Conservation (phyloP, 2,797 vertebrate genomes). For the Gambelia wislizenii region DNA sequence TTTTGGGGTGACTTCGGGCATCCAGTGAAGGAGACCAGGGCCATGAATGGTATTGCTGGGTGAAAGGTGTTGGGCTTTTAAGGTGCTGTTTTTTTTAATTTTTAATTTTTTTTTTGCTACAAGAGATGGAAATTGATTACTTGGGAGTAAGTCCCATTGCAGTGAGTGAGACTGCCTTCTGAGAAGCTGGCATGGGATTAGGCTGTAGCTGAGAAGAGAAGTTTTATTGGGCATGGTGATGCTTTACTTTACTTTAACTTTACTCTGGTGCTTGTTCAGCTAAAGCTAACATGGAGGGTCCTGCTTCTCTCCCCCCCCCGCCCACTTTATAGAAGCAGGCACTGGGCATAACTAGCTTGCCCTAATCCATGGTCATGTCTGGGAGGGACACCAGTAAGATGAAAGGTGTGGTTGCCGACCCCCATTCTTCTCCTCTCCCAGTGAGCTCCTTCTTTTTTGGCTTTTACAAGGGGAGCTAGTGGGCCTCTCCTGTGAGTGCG, state of each 20-base stretch:
- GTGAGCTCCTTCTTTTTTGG: rapidly evolving
- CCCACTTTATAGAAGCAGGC: slow-evolving; percentile 26
- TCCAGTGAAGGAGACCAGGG: too few species aligned
- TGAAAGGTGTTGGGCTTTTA: background rate
- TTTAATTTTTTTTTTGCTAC: too few species aligned
- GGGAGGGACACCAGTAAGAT: rapidly evolving
- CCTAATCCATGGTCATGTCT: background rate
- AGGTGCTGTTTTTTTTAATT: background rate
- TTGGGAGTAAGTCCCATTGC: too few species aligned
- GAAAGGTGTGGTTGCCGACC: background rate
- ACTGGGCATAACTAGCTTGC: slow-evolving; percentile 27
- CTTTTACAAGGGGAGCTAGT: rapidly evolving
- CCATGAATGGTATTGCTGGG: too few species aligned
- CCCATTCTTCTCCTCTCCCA: background rate
- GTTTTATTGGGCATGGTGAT: background rate
- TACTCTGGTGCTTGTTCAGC: background rate
- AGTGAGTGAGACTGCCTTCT: background rate
- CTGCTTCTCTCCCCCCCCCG: background rate
- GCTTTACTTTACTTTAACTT: background rate
- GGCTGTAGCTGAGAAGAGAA: background rate
- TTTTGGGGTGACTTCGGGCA: background rate
- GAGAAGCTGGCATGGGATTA: background rate
- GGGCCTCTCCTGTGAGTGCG: background rate
- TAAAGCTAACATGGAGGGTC: slow-evolving; percentile 28
- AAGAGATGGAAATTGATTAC: background rate